These are phyloP conservation scores for Gymnoscopelus braueri DNA, from an alignment of 2,797 vertebrate genomes.

Conservation along the genomic window DNA sequence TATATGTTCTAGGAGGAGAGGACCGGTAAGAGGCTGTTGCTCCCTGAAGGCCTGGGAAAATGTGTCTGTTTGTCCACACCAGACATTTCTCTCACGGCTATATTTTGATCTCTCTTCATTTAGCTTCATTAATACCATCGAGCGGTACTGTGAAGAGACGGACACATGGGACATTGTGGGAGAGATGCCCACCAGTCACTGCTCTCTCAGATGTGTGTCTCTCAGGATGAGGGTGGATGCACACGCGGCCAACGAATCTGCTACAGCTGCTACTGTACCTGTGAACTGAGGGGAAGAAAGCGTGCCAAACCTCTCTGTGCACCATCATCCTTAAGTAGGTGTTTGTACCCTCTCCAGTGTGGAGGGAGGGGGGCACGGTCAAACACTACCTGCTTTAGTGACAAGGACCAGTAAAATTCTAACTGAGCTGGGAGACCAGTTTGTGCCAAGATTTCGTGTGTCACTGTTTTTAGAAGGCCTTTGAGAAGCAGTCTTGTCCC, in stretches of 20 bases:
- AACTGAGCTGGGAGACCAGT: constrained; percentile 30
- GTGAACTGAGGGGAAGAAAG: constrained; percentile 52
- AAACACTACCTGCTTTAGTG: constrained; percentile 28
- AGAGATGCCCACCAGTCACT: constrained; percentile 85
- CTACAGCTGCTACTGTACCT: constrained; percentile 52
- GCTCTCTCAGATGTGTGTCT: constrained; percentile 83
- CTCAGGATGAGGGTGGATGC: constrained; percentile 81
- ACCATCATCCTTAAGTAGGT: too few relatives aligned
- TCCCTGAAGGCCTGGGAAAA: too few relatives aligned
- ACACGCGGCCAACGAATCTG: constrained; percentile 41
- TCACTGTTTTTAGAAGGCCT: too few relatives aligned
- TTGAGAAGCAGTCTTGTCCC: too few relatives aligned
- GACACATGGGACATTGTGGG: constrained; percentile 84
- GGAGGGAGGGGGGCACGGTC: too few relatives aligned
- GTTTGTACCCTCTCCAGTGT: too few relatives aligned
- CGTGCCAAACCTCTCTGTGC: too few relatives aligned
- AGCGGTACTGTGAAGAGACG: constrained; percentile 81
- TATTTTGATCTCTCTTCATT: not conserved
- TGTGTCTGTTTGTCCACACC: too few relatives aligned
- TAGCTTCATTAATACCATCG: constrained; percentile 84
- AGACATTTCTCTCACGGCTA: not conserved
- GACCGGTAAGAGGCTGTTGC: not conserved
- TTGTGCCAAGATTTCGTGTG: constrained; percentile 8
- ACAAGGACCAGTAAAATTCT: not conserved
- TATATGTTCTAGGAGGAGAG: constrained; percentile 85